phyloP scores from a whole-genome alignment of 1,140 invertebrate species.

The Helicoverpa armigera region DNA sequence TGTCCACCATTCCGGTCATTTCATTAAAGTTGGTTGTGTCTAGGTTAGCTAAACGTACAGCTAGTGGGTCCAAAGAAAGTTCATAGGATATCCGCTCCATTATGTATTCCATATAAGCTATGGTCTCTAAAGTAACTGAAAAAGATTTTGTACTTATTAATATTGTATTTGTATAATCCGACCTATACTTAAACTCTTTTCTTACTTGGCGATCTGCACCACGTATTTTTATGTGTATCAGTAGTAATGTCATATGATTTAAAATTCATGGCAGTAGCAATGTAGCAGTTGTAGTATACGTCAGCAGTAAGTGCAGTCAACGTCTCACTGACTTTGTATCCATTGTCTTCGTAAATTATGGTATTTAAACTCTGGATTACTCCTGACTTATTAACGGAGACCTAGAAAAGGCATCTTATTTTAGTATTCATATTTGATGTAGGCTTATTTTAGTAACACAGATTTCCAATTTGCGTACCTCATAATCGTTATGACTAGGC shows the following conservation, averaged over 20 bases:
- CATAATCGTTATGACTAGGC: slow-evolving; percentile 87
- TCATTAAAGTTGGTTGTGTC: slow-evolving; percentile 3
- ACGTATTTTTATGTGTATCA: slow-evolving; percentile 84
- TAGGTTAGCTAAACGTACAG: slow-evolving; percentile 88
- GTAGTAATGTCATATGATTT: slow-evolving; percentile 71
- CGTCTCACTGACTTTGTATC: slow-evolving; percentile 87
- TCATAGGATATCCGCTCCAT: slow-evolving; percentile 93
- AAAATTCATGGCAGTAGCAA: slow-evolving; percentile 55
- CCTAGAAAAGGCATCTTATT: slow-evolving; percentile 40
- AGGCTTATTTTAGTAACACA: not conserved
- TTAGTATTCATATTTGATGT: not conserved
- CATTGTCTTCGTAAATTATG: slow-evolving; percentile 88
- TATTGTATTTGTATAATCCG: not conserved
- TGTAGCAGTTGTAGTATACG: slow-evolving; percentile 57
- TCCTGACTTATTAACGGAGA: slow-evolving; percentile 88
- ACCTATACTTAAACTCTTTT: not conserved
- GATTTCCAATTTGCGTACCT: slow-evolving; percentile 73
- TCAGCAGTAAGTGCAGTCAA: slow-evolving; percentile 37
- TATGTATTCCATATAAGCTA: slow-evolving; percentile 90
- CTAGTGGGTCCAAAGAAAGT: slow-evolving; percentile 89
- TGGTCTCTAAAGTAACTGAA: slow-evolving; percentile 83
- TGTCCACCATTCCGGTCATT: not conserved
- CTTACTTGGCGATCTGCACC: slow-evolving; percentile 80
- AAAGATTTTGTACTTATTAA: not conserved
- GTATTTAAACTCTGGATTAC: slow-evolving; percentile 88